Evolutionary conservation across 2,113 vertebrate species (phyloP).

Genomic region (Hylia prasina): DNA sequence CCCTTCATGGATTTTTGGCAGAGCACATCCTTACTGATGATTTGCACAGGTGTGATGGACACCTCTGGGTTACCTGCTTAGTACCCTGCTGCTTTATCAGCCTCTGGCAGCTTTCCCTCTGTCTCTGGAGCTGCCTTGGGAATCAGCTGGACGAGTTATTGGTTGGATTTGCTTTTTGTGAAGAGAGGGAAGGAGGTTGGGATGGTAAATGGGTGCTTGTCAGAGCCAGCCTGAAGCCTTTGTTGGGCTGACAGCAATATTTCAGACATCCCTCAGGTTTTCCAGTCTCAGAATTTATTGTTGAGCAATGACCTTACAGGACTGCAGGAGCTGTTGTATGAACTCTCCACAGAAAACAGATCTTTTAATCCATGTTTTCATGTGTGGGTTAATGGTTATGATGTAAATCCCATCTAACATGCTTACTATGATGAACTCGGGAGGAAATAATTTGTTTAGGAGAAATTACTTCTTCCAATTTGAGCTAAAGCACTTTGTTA

Average conservation of each 20-base stretch:
- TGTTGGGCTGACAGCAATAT: background rate
- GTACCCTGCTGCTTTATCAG: background rate
- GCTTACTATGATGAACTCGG: background rate
- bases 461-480: background rate
- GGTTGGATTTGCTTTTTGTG: slow-evolving; percentile 14
- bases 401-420: background rate
- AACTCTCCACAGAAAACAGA: background rate
- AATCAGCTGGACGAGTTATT: background rate
- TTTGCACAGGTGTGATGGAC: background rate
- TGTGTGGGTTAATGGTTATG: background rate
- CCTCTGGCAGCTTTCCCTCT: background rate
- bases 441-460: background rate
- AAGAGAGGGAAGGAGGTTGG: background rate
- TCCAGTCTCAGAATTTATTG: background rate
- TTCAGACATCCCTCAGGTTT: background rate
- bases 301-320: background rate
- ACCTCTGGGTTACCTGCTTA: background rate
- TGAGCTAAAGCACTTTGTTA: background rate
- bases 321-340: background rate
- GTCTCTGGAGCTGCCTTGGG: background rate
- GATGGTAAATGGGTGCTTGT: background rate
- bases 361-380: background rate
- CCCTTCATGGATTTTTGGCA: background rate
- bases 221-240: background rate
- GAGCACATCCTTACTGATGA: background rate